Conservation (phyloP, 2,888 invertebrate genomes). For the Noctua pronuba region DNA sequence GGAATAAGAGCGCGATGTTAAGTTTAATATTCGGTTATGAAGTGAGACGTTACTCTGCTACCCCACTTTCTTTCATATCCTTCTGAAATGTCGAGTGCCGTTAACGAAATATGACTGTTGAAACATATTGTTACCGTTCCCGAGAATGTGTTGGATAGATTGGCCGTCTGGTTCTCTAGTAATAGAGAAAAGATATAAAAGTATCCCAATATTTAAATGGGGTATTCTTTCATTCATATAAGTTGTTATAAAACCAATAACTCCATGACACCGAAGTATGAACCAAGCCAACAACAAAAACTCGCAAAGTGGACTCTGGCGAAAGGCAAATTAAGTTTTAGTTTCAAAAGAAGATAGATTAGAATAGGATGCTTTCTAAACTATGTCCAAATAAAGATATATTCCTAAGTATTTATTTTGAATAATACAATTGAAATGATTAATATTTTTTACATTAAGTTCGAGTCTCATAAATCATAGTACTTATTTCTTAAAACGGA, state of each 20-base stretch:
- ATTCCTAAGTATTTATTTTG: background rate
- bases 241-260: background rate
- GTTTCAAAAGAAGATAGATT: background rate
- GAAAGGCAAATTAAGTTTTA: slow-evolving; percentile 6
- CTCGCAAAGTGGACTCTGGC: slow-evolving; percentile 7
- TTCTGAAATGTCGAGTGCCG: background rate
- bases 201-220: background rate
- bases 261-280: background rate
- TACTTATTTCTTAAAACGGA: background rate
- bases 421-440: background rate
- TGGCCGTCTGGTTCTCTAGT: background rate
- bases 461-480: background rate
- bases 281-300: slow-evolving; percentile 12
- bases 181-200: background rate
- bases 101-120: background rate
- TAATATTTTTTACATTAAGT: background rate
- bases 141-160: background rate
- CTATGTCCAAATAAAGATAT: background rate
- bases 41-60: slow-evolving; percentile 1
- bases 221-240: background rate
- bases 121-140: background rate
- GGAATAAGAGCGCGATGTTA: background rate
- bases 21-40: background rate
- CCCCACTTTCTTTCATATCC: background rate
- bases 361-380: background rate